Evolutionary conservation across 1,140 invertebrate species (phyloP), one percentile per base, ranked within the genome.

Genomic region (Popillia japonica): DNA sequence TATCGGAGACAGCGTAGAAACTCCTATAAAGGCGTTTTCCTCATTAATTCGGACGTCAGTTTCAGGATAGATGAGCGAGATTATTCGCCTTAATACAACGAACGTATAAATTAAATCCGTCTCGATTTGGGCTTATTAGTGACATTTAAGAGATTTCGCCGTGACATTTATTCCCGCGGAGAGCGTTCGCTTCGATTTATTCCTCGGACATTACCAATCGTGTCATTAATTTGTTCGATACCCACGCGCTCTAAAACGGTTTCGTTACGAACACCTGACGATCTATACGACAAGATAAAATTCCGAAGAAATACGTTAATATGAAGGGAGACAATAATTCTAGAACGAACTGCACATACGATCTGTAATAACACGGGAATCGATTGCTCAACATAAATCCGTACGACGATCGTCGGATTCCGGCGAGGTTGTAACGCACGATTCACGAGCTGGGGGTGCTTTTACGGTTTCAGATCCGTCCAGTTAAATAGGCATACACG

Each of bases 61-160:
- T 55, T 55, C 17, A 55, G 48, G 48, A 55, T 55, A 17, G 48
- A 55, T 55, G 48, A 55, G 14, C n/a, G 17, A 55, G 17, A 55
- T 55, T 55, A 55, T 55, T 55, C 48, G 17, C 27, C 48, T 55
- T 55, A 55, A 55, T 17, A 55, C 14, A 55, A n/a, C 10, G 48
- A 48, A 55, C 48, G 48, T 14, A 55, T 55, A 68, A 68, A 27
- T 68, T 23, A 68, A 68, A 68, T 68, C 61, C 27, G 20, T 68
- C 61, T 34, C 20, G 27, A 55, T 55, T 55, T 55, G 48, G 48
- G 48, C 48, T 55, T 55, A 55, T 55, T 55, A 34, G 61, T 68
- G 61, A 68, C 61, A 68, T 68, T 68, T 27, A 68, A 68, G 11
- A 17, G 61, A 68, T 68, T 68, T 68, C 20, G 22, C 61, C 61